These are phyloP conservation scores for Dicrurus megarhynchus DNA, from an alignment of 2,113 vertebrate genomes.

Conservation along the genomic window DNA sequence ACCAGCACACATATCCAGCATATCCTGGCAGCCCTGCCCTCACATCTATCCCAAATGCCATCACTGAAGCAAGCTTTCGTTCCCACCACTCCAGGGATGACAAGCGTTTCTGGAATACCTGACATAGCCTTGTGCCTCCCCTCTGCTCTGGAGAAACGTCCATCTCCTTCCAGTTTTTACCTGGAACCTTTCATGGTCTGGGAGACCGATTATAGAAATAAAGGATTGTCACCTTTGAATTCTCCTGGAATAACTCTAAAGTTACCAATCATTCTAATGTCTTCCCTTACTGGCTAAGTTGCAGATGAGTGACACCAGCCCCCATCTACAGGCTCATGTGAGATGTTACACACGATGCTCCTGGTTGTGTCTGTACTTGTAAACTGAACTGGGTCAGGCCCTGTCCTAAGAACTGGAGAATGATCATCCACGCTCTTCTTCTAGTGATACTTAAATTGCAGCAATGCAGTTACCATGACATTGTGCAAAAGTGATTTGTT, in stretches of 20 bases:
- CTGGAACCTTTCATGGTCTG: neutral
- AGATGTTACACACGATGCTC: neutral
- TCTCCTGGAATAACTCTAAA: neutral
- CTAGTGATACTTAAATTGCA: neutral
- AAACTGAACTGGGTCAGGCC: neutral
- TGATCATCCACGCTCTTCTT: neutral
- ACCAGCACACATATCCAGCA: neutral
- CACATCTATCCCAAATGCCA: neutral
- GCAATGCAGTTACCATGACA: neutral
- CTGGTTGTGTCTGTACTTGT: neutral
- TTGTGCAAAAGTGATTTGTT: neutral
- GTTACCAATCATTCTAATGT: neutral
- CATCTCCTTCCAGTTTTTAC: neutral
- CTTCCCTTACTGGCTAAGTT: neutral
- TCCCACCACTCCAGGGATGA: neutral
- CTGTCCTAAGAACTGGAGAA: neutral
- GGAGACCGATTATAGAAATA: neutral
- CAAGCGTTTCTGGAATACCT: neutral
- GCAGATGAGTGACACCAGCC: neutral
- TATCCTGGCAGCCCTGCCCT: neutral
- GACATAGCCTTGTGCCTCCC: neutral
- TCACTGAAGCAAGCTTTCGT: neutral
- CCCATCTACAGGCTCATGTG: neutral
- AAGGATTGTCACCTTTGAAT: accelerated
- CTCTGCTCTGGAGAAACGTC: neutral